Base-by-base conservation (phyloP, 2,797 vertebrate species). In the Sardinella longiceps region DNA sequence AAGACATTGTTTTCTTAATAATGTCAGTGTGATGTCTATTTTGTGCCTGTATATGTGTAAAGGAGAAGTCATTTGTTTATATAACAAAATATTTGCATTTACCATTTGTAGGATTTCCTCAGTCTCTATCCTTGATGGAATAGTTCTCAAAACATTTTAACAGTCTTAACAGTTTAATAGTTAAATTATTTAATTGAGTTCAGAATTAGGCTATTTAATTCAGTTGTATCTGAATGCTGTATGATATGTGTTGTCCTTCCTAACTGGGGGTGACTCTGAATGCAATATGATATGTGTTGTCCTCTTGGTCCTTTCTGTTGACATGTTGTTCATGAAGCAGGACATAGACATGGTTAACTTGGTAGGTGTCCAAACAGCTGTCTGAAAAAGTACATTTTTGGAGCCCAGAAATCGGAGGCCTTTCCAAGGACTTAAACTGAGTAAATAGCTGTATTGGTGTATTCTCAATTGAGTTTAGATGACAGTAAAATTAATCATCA, bases 1-100 rank as follows among this genome's bases (percentile, higher is more conserved):
- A 25, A 74, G 48, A 53, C 74, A 53, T 80, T 63, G 18, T 81
- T 86, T 85, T 84, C 63, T 50, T 86, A 82, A 50, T 60, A 45
- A 82, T 80, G 48, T 77, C 10, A 45, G 80, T 63, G 80, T 74
- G 77, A 84, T 58, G 48, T 37, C 80, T 48, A 33, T 66, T 37
- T 74, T 74, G 5, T 33, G 30, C 30, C 28, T 25, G 30, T 30
- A 66, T 66, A 12, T 2, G 28, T 66, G 28, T 14, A 66, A 66
- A 66, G 25, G 28, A 33, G 30, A 66, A 6, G 1, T 23, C 28
- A 5, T 39, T 39, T 77, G 33, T 39, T 77, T 77, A 1, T 74
- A 74, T n/a, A 58, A 20, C 18, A 33, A 14, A 14, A 18, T 37
- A 37, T 5, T 20, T 25, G 23, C 23, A 58, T 58, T 25, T n/a